Conservation (phyloP, 1,140 invertebrate species). For the Drosophila seguyi region DNA sequence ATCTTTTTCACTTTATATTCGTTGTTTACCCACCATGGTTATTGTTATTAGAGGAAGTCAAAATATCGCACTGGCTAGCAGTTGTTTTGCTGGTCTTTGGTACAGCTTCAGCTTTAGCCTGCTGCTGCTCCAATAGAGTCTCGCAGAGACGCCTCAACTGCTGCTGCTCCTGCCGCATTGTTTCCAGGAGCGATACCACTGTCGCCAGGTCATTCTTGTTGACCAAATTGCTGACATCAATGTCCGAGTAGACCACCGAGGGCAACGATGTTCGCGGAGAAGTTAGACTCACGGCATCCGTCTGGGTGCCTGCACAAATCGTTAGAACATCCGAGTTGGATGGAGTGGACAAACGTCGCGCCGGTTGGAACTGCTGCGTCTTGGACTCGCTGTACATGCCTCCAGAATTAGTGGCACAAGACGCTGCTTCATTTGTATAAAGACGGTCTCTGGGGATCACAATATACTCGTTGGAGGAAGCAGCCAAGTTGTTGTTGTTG, state of each 20-base stretch:
- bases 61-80: conserved; percentile 55
- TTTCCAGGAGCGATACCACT: conserved; percentile 45
- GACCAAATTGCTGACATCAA: conserved; percentile 44
- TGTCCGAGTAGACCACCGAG: conserved; percentile 30
- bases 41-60: conserved; percentile 7
- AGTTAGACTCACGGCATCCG: conserved; percentile 38
- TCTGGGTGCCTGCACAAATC: conserved; percentile 80
- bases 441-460: conserved; percentile 37
- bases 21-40: conserved; percentile 45
- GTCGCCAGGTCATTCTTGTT: conserved; percentile 49
- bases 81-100: conserved; percentile 41
- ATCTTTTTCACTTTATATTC: not conserved
- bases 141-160: conserved; percentile 54
- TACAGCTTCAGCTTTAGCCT: not conserved
- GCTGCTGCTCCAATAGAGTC: conserved; percentile 40
- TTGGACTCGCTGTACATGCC: conserved; percentile 27
- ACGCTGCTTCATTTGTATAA: conserved; percentile 15
- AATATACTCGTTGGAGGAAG: conserved; percentile 53
- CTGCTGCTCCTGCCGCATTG: conserved; percentile 63
- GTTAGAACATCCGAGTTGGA: conserved; percentile 64
- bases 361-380: conserved; percentile 25
- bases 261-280: conserved; percentile 3
- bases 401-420: conserved; percentile 4
- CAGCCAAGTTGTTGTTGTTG: conserved; percentile 1
- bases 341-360: conserved; percentile 15